Base-by-base conservation (phyloP, 2,888 invertebrate species). In the Parapristionchus giblindavisi region DNA sequence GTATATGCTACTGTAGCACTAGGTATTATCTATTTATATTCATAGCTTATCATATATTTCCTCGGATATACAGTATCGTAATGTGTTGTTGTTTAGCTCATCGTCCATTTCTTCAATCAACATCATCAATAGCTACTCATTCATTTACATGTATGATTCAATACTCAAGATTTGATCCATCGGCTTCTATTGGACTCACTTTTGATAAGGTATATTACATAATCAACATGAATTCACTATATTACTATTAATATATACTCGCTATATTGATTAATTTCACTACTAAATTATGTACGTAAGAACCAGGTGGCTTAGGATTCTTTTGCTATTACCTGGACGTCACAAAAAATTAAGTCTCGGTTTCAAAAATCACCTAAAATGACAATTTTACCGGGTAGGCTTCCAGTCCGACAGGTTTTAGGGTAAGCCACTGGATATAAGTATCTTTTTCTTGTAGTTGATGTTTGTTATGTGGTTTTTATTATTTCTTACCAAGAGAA, bases 1-100 rank as follows among this genome's bases (percentile, higher is more conserved):
- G 79, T 85, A 43, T 86, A 82, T 75, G 85, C 84, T 60, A 83
- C 81, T 11, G 80, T 84, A 2, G 65, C 81, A 34, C 76, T 85
- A 40, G 83, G 84, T 84, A 27, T n/a, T n/a, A n/a, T n/a, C n/a
- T n/a, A n/a, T n/a, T n/a, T n/a, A n/a, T n/a, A n/a, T n/a, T n/a
- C n/a, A n/a, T n/a, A n/a, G n/a, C n/a, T n/a, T n/a, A n/a, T n/a
- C n/a, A 48, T 14, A 21, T 48, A 21, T 48, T 48, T 48, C 48
- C 21, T 21, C 48, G 21, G 21, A 48, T 11, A 48, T 14, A 11
- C 11, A 48, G 11, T 48, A 48, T 21, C 48, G 48, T 48, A 48
- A 14, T 21, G n/a, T n/a, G n/a, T 21, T 21, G 14, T 29, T 21
- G 32, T 51, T 0, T 60, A 81, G 83, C 82, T 54, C 76, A 78